These are phyloP conservation scores for Pemphredon lugubris DNA, from an alignment of 2,888 invertebrate genomes.

Conservation along the genomic window DNA sequence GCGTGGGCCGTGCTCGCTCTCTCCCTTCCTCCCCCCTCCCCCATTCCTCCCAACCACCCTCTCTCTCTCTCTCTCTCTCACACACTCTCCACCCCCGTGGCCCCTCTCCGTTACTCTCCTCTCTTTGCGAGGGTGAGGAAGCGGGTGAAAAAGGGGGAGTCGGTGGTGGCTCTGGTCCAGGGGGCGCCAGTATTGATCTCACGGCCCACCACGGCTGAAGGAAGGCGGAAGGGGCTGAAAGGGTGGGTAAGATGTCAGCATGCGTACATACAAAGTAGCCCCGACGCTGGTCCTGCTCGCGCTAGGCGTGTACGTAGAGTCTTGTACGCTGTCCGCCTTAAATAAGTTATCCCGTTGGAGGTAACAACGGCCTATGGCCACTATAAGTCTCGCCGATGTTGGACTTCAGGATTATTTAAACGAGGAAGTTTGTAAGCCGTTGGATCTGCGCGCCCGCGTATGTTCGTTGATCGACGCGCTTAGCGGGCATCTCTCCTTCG, in stretches of 20 bases:
- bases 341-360: conserved; percentile 61
- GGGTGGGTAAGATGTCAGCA: conserved; percentile 80
- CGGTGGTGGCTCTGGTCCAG: conserved; percentile 77
- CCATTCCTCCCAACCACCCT: conserved; percentile 5
- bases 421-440: conserved; percentile 27
- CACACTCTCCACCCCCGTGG: conserved; percentile 9
- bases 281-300: conserved; percentile 55
- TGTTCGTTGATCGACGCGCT: background rate
- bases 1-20: conserved; percentile 65
- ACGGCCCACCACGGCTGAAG: conserved; percentile 70
- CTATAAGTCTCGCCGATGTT: conserved; percentile 9
- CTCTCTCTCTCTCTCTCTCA: conserved; percentile 3
- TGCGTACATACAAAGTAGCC: conserved; percentile 81
- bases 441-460: conserved; percentile 17
- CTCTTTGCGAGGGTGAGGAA: conserved; percentile 31
- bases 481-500: background rate
- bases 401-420: conserved; percentile 32
- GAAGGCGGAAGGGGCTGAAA: conserved; percentile 69
- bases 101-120: background rate
- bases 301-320: conserved; percentile 46
- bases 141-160: conserved; percentile 58
- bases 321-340: conserved; percentile 62
- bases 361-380: conserved; percentile 38
- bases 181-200: conserved; percentile 80
- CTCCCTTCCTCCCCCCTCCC: conserved; percentile 3